A percentile compares a stretch with the other conserved stretches of the same genome.
Evolutionary conservation across 1,140 invertebrate species (phyloP).

Genomic region (Pseudomyrmex flavicornis): DNA sequence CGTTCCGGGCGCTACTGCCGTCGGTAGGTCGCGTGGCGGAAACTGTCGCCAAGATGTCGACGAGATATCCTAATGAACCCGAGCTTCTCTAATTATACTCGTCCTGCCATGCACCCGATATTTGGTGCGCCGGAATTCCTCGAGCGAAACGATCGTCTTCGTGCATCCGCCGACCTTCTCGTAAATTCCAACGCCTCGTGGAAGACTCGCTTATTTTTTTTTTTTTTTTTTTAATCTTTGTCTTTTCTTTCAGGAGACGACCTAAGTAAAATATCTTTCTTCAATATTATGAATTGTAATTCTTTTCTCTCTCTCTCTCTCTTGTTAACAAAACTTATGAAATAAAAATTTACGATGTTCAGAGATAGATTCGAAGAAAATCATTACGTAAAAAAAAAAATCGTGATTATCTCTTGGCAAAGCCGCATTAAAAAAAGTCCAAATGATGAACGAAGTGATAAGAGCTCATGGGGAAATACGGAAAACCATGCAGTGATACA

Average conservation of each 20-base stretch:
- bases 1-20: slow-evolving; percentile 9
- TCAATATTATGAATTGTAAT: neutral
- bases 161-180: slow-evolving; percentile 43
- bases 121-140: slow-evolving; percentile 41
- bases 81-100: slow-evolving; percentile 77
- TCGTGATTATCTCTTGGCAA: neutral
- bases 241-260: neutral
- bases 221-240: neutral
- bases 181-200: slow-evolving; percentile 22
- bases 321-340: neutral
- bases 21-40: slow-evolving; percentile 72
- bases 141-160: slow-evolving; percentile 59
- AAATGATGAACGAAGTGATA: slow-evolving; percentile 19
- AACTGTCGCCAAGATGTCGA: slow-evolving; percentile 73
- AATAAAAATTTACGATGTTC: neutral
- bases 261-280: neutral
- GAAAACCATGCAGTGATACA: slow-evolving; percentile 32
- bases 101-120: slow-evolving; percentile 57
- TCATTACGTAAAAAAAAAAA: neutral
- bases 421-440: neutral
- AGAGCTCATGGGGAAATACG: neutral
- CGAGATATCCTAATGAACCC: slow-evolving; percentile 79
- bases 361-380: neutral
- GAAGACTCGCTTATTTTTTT: neutral
- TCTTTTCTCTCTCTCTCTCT: neutral